Evolutionary conservation across 2,113 vertebrate genomes (phyloP), one percentile per base, ranked within the genome.

Genomic region (Megaptera novaeangliae): DNA sequence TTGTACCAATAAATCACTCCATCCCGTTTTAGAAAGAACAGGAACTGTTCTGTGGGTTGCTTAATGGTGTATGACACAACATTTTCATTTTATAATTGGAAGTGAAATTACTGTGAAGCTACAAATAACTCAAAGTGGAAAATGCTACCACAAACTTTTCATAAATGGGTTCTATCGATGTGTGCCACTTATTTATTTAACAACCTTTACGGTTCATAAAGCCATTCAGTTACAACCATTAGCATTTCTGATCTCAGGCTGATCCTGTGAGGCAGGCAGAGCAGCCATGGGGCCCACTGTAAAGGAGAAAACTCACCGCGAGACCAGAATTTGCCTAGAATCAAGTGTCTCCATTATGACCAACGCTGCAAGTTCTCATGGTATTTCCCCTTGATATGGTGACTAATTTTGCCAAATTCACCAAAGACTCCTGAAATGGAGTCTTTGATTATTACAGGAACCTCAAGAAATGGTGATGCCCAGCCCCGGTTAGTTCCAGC

Each of bases 11-110:
- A 87, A 75, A 96, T 77, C 96, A 63, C 69, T 83, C 86, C 27
- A 27, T 81, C 95, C 78, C 29, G 0, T 83, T 98, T 97, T 92
- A 98, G 96, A 95, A 69, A 90, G 96, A 95, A 90, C 91, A 82
- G 96, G 97, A 96, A 64, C 93, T 69, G 55, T 74, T 92, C 90
- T 92, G 97, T 97, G 96, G 97, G 97, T 44, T 97, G 97, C 93
- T 95, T 94, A 97, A 97, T 97, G 97, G 96, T 8, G 84, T 25
- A 90, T 97, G 97, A 97, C 91, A 97, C 95, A 98, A 97, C 97
- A 90, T 97, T 97, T 97, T 96, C 97, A 96, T 88, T 95, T 97
- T 98, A 96, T 96, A 98, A 96, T 97, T 97, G 97, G 97, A 98
- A 97, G 96, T 92, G 82, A 92, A 96, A 93, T 93, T 75, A 84